These are phyloP conservation scores for Triops longicaudatus DNA, from an alignment of 1,140 invertebrate species.

Conservation along the genomic window DNA sequence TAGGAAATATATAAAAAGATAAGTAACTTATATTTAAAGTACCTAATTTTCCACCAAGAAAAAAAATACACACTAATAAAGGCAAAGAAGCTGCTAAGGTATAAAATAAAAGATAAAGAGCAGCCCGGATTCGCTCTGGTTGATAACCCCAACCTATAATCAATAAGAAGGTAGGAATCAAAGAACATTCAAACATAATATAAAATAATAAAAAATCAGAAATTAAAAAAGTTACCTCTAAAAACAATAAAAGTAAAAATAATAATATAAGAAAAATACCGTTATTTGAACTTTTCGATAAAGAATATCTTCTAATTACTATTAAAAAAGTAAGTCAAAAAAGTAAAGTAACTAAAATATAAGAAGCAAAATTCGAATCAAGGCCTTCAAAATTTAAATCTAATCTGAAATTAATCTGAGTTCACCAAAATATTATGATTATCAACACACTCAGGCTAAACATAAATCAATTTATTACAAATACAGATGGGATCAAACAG, in stretches of 20 bases:
- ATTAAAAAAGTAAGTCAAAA: constrained; percentile 47
- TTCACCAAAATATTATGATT: not conserved
- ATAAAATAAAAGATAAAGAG: constrained; percentile 54
- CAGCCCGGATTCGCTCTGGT: constrained; percentile 50
- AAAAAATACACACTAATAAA: constrained; percentile 48
- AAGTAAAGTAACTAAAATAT: constrained; percentile 45
- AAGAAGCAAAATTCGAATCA: constrained; percentile 42
- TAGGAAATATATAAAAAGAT: constrained; percentile 37
- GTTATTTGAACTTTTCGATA: constrained; percentile 41
- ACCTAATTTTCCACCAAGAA: constrained; percentile 40
- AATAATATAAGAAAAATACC: constrained; percentile 46
- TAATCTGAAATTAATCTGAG: not conserved
- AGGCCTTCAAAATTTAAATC: not conserved
- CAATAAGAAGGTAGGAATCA: constrained; percentile 53
- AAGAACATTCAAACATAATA: constrained; percentile 54
- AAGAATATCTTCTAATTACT: constrained; percentile 43
- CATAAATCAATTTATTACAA: not conserved
- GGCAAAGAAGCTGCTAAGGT: constrained; percentile 51
- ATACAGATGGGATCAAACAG: not conserved
- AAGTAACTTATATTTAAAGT: constrained; percentile 38
- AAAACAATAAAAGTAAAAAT: not conserved
- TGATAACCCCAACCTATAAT: constrained; percentile 55
- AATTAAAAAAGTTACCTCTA: constrained; percentile 42
- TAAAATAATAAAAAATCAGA: constrained; percentile 55
- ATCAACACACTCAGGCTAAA: not conserved